These are phyloP conservation scores for Chirona hameri DNA, from an alignment of 2,888 invertebrate genomes.

Conservation along the genomic window DNA sequence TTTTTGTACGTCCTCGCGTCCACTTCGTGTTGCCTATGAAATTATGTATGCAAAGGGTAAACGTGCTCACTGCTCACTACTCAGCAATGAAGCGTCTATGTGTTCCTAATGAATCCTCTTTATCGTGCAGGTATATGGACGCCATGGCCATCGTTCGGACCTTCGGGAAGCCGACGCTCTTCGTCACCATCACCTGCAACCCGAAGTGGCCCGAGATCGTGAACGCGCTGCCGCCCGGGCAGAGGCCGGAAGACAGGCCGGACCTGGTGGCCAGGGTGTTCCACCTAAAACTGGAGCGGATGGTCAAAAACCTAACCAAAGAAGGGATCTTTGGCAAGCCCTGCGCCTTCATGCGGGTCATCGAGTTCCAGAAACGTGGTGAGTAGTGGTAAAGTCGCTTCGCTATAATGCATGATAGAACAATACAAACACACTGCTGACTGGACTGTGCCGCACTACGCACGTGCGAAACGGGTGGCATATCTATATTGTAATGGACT, in stretches of 20 bases:
- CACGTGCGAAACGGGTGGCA: too few relatives aligned
- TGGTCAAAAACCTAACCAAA: constrained; percentile 41
- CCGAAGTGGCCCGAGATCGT: constrained; percentile 48
- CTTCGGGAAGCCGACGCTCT: constrained; percentile 49
- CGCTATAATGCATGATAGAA: too few relatives aligned
- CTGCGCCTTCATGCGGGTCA: constrained; percentile 37
- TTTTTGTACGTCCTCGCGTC: too few relatives aligned
- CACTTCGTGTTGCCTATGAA: too few relatives aligned
- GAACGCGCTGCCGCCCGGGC: constrained; percentile 41
- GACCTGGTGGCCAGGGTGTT: constrained; percentile 46
- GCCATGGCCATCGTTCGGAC: constrained; percentile 49
- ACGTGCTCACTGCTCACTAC: too few relatives aligned
- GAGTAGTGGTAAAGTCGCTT: too few relatives aligned
- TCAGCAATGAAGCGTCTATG: too few relatives aligned
- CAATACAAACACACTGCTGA: too few relatives aligned
- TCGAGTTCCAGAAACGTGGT: constrained; percentile 42
- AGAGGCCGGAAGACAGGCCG: constrained; percentile 44
- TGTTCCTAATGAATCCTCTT: too few relatives aligned
- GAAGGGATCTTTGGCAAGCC: constrained; percentile 30
- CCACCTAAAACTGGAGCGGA: constrained; percentile 41
- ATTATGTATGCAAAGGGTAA: too few relatives aligned
- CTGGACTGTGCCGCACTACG: too few relatives aligned
- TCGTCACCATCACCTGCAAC: constrained; percentile 50
- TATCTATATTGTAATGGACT: too few relatives aligned
- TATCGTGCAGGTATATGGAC: constrained; percentile 43